Base-by-base conservation (phyloP, 2,888 invertebrate genomes). In the Gerosis bhagava region DNA sequence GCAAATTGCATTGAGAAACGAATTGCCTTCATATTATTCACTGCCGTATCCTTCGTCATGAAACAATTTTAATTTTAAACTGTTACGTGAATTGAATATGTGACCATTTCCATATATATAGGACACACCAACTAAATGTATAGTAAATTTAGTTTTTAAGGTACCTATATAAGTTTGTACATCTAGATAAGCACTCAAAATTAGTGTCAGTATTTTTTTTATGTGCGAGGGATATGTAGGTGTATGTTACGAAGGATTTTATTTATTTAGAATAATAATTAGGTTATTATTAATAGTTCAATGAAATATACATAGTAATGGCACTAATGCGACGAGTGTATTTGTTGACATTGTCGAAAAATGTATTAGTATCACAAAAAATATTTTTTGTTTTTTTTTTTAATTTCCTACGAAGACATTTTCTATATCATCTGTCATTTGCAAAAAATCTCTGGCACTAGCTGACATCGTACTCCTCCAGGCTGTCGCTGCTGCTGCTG, bases 241-340 rank as follows among this genome's bases (percentile, higher is more conserved):
- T 45, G 47, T 50, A n/a, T 56, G 56, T 51, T 45, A 56, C 49
- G 50, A 71, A 67, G 67, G 64, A 59, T 66, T 67, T 19, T 77
- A 77, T 77, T 78, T 79, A 77, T 73, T 76, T 48, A 48, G 47
- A 28, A 19, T 41, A 28, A 19, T 41, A 41, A 41, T 69, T 66
- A 54, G 63, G 63, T 51, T 70, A 62, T 60, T 67, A 19, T 19
- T 5, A 51, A 58, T 51, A 59, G 63, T 65, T 62, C 58, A 60
- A 62, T 57, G 53, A 65, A 47, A 44, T 46, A 39, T 46, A 26
- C 25, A 32, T 21, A 26, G 34, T 32, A 26, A 42, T n/a, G n/a
- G n/a, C n/a, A n/a, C n/a, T n/a, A n/a, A n/a, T n/a, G n/a, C n/a
- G 6, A 17, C 3, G 16, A 29, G 40, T 40, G 31, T 19, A n/a